These are phyloP conservation scores for Solea solea DNA, from an alignment of 2,113 vertebrate genomes.

Conservation along the genomic window DNA sequence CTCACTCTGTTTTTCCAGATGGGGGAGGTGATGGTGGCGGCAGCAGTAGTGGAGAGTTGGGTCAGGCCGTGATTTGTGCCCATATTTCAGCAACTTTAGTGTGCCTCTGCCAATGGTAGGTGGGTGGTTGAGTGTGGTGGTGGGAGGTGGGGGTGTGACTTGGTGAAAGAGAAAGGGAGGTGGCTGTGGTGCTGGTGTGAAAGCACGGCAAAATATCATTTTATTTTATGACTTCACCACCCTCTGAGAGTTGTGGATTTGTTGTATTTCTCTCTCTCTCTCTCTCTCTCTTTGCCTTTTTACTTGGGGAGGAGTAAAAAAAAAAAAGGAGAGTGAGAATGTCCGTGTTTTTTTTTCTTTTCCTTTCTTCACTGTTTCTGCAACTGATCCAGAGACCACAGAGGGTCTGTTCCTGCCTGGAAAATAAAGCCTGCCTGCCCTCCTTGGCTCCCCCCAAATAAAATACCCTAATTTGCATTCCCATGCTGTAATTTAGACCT, in stretches of 20 bases:
- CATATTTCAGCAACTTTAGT: slow-evolving; percentile 60
- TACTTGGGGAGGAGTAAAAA: slow-evolving; percentile 15
- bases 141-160: neutral
- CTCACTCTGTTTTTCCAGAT: slow-evolving; percentile 51
- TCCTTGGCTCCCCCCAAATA: slow-evolving; percentile 62
- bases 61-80: slow-evolving; percentile 59
- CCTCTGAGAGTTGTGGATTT: slow-evolving; percentile 47
- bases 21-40: slow-evolving; percentile 26
- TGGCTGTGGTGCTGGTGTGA: neutral
- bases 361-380: slow-evolving; percentile 38
- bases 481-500: slow-evolving; percentile 61
- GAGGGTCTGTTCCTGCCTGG: slow-evolving; percentile 63
- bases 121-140: neutral
- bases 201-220: slow-evolving; percentile 53
- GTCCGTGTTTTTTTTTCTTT: slow-evolving; percentile 54
- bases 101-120: slow-evolving; percentile 18
- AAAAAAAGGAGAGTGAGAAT: slow-evolving; percentile 48
- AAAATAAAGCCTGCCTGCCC: slow-evolving; percentile 62
- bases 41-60: slow-evolving; percentile 35
- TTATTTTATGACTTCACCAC: slow-evolving; percentile 62
- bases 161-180: slow-evolving; percentile 2
- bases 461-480: slow-evolving; percentile 72
- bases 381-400: slow-evolving; percentile 65
- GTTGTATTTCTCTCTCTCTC: slow-evolving; percentile 53
- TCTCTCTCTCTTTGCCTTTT: slow-evolving; percentile 47